phyloP scores from a whole-genome alignment of 2,113 vertebrate species.

The Thinocorus orbignyianus region DNA sequence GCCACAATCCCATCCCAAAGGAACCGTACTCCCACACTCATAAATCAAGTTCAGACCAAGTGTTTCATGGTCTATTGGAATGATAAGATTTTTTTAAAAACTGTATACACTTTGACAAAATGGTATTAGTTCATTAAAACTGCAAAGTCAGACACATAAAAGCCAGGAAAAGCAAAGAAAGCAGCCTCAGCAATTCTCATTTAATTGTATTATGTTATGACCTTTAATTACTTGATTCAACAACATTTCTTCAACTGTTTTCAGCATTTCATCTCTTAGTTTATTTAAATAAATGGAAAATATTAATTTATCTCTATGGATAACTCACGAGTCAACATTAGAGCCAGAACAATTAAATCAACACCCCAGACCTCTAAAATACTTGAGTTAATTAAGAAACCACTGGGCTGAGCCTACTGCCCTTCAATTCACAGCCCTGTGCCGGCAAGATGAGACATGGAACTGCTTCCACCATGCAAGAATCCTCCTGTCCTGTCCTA shows the following conservation, averaged over 20 bases:
- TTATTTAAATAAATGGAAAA: background rate
- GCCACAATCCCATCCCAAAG: background rate
- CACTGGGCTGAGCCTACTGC: rapidly evolving
- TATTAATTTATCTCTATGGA: background rate
- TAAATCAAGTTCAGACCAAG: background rate
- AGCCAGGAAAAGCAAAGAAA: background rate
- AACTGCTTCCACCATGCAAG: background rate
- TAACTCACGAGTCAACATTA: background rate
- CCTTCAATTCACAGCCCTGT: background rate
- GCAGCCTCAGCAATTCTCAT: background rate
- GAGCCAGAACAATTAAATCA: background rate
- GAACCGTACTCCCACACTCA: background rate
- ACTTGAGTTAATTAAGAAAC: background rate
- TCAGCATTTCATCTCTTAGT: background rate
- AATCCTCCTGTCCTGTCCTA: background rate
- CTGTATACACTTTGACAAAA: background rate
- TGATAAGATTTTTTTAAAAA: background rate
- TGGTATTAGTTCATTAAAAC: background rate
- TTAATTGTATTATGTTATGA: background rate
- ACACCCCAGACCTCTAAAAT: background rate
- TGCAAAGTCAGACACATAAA: background rate
- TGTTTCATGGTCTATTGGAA: background rate
- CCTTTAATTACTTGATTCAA: background rate
- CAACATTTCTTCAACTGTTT: background rate
- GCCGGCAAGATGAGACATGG: rapidly evolving